Evolutionary conservation across 2,113 vertebrate species (phyloP), one percentile per base, ranked within the genome.

Genomic region (Aphelocoma coerulescens): DNA sequence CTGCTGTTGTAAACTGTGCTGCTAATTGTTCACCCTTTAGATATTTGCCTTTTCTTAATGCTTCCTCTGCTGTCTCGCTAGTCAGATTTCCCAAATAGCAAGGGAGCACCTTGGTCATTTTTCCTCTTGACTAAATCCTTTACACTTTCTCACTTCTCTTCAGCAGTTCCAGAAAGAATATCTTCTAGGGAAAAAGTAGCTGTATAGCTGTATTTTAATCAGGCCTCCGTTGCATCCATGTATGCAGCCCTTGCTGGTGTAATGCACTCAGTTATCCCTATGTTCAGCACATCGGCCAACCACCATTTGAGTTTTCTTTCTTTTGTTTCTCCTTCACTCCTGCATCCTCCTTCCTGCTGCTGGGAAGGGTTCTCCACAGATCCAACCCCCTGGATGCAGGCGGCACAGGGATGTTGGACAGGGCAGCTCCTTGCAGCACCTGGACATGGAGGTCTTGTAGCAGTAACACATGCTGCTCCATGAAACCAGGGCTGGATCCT

Each of bases 261-360:
- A 27, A 28, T 13, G 43, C 48, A 13, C 30, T 35, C 5, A 1
- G 37, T n/a, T 35, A 43, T 23, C 14, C 16, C 55, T 37, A 2
- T 0, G 1, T 49, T n/a, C 43, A 59, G 30, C 39, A 32, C 37
- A 9, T 16, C 0, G 0, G 7, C 61, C 59, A 66, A 11, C 6
- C 3, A 5, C 18, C 11, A 16, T 74, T 81, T 12, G 55, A 54
- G 24, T 52, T 55, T 46, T 43, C 16, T 17, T 65, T 52, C 37
- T 57, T 67, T 68, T 21, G 6, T 57, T 73, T 75, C 15, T 44
- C 22, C 27, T 83, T 44, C 58, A 3, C 37, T 57, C 21, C 16
- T 4, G 22, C 51, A 15, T 51, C 27, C 26, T 55, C 19, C 11
- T 13, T 39, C 52, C 63, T 57, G 48, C 75, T 85, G 67, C 71